Percentiles rank a stretch among this genome's conserved stretches.
Evolutionary conservation across 2,888 invertebrate genomes (phyloP).

Genomic region (Griposia aprilina): DNA sequence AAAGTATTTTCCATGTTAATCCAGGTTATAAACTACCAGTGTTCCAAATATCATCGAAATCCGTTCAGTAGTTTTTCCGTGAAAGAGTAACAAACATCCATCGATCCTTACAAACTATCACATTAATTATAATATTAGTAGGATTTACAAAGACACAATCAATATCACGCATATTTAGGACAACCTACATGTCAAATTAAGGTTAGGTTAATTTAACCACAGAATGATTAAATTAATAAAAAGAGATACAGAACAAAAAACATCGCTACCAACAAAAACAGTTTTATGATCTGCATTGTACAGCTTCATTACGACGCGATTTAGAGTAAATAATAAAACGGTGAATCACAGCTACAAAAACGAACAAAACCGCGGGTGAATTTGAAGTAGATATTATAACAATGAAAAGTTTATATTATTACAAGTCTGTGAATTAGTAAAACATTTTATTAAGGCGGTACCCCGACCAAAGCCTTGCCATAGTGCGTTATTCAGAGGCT

Average conservation of each 20-base stretch:
- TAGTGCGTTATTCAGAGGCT: too few species aligned
- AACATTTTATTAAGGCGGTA: not conserved
- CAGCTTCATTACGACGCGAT: conserved; percentile 39
- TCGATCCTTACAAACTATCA: too few species aligned
- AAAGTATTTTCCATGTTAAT: too few species aligned
- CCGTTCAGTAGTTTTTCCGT: too few species aligned
- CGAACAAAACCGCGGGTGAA: not conserved
- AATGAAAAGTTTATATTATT: conserved; percentile 13
- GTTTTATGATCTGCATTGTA: conserved; percentile 38
- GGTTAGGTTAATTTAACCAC: too few species aligned
- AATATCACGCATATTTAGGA: not conserved
- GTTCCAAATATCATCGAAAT: too few species aligned
- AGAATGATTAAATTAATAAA: not conserved
- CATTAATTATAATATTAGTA: too few species aligned
- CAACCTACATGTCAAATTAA: not conserved
- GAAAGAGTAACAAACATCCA: too few species aligned
- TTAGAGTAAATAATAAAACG: conserved; percentile 34
- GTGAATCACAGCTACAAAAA: conserved; percentile 50
- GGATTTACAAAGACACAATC: not conserved
- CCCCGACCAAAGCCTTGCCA: too few species aligned
- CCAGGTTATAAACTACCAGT: too few species aligned
- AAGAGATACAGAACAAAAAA: conserved; percentile 34
- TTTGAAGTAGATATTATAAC: not conserved
- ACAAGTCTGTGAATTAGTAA: not conserved
- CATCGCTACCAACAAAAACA: conserved; percentile 21